Evolutionary conservation across 2,113 vertebrate species (phyloP).

Genomic region (Microtus oregoni): DNA sequence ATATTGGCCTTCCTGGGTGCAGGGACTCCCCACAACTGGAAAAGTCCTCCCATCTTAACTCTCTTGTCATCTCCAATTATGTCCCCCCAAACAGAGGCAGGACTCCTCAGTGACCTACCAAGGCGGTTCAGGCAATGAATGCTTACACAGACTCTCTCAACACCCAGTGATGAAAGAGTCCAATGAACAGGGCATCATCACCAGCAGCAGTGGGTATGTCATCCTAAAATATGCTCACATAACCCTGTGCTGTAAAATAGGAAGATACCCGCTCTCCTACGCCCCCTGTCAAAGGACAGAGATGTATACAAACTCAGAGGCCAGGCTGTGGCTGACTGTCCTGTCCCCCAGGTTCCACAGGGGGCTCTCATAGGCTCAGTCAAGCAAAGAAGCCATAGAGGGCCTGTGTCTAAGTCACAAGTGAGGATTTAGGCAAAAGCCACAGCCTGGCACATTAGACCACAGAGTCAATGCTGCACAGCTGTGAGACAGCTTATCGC

Average conservation of each 20-base stretch:
- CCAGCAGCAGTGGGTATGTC: rapidly evolving
- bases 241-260: rapidly evolving
- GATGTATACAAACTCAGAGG: neutral
- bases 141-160: no score
- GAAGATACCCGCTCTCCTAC: neutral
- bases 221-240: rapidly evolving
- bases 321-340: neutral
- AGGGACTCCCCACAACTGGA: no score
- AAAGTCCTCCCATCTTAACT: no score
- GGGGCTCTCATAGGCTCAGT: neutral
- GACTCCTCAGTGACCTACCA: rapidly evolving
- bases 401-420: neutral
- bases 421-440: neutral
- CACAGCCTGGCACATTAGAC: no score
- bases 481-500: rapidly evolving
- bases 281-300: neutral
- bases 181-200: rapidly evolving
- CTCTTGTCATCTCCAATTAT: neutral
- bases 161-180: rapidly evolving
- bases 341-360: neutral
- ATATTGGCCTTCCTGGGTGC: neutral
- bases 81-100: neutral
- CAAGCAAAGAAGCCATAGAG: neutral
- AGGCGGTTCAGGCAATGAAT: no score
- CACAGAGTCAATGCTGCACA: neutral